Evolutionary conservation across 2,888 invertebrate species (phyloP).

Genomic region (Silvanus unidentatus): DNA sequence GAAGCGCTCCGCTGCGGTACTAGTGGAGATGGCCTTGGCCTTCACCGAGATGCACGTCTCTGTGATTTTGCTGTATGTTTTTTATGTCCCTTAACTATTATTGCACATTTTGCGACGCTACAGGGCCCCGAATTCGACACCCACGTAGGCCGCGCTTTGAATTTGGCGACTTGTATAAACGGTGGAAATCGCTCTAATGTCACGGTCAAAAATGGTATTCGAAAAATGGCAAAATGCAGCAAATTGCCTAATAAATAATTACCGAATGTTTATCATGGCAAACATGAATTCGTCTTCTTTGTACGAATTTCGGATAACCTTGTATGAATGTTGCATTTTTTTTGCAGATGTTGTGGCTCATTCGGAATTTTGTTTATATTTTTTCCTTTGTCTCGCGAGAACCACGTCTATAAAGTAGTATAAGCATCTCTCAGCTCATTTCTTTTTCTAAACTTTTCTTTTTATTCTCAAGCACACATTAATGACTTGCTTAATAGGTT

Average conservation of each 20-base stretch:
- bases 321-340: no score
- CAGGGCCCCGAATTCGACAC: neutral
- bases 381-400: neutral
- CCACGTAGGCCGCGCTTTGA: neutral
- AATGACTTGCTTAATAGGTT: constrained; percentile 18
- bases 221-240: no score
- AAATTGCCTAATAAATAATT: no score
- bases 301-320: no score
- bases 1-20: no score
- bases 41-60: constrained; percentile 39
- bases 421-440: neutral
- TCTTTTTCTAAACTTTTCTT: neutral
- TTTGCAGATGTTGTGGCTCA: no score
- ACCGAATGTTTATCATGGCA: no score
- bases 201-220: no score
- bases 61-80: constrained; percentile 5
- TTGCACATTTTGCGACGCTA: neutral
- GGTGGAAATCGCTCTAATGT: no score
- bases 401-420: no score
- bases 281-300: no score
- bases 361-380: neutral
- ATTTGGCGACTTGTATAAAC: no score
- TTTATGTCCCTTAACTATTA: neutral
- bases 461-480: constrained; percentile 1
- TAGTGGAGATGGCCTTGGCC: constrained; percentile 33